phyloP scores from a whole-genome alignment of 1,140 invertebrate genomes.

The Zaprionus africanus region DNA sequence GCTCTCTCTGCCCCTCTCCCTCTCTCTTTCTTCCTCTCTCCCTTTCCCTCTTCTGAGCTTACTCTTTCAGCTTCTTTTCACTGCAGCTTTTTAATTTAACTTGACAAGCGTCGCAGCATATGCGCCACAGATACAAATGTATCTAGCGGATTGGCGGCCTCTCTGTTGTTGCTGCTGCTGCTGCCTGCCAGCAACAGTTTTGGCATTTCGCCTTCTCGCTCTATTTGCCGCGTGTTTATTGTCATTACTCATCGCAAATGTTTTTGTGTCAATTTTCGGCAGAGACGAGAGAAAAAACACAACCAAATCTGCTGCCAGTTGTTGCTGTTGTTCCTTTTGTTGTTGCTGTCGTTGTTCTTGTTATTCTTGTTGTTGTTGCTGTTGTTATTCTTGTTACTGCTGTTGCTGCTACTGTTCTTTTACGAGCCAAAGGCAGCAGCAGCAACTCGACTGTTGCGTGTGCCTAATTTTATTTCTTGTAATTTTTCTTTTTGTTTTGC shows the following conservation, averaged over 20 bases:
- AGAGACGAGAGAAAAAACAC: neutral
- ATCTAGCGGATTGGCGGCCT: slow-evolving; percentile 56
- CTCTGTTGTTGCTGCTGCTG: slow-evolving; percentile 28
- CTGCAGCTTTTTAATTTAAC: slow-evolving; percentile 80
- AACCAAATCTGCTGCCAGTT: slow-evolving; percentile 20
- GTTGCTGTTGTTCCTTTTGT: slow-evolving; percentile 1
- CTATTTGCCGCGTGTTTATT: slow-evolving; percentile 46
- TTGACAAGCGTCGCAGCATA: slow-evolving; percentile 62
- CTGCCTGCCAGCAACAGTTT: slow-evolving; percentile 62
- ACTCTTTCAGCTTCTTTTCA: slow-evolving; percentile 24
- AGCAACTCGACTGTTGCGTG: slow-evolving; percentile 20
- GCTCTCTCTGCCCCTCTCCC: neutral
- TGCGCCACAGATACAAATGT: slow-evolving; percentile 63
- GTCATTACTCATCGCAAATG: slow-evolving; percentile 74
- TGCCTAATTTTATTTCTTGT: slow-evolving; percentile 36
- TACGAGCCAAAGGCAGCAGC: slow-evolving; percentile 1
- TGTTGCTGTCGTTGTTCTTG: neutral
- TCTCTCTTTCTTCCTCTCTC: slow-evolving; percentile 3
- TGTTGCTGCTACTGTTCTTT: slow-evolving; percentile 18
- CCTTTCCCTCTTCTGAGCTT: slow-evolving; percentile 5
- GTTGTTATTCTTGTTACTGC: neutral
- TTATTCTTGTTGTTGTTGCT: slow-evolving; percentile 1
- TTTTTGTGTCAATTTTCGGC: slow-evolving; percentile 59
- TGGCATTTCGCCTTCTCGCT: slow-evolving; percentile 4
- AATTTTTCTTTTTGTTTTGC: slow-evolving; percentile 58